Conservation (phyloP, 2,797 vertebrate genomes). For the Nyctalus aviator region DNA sequence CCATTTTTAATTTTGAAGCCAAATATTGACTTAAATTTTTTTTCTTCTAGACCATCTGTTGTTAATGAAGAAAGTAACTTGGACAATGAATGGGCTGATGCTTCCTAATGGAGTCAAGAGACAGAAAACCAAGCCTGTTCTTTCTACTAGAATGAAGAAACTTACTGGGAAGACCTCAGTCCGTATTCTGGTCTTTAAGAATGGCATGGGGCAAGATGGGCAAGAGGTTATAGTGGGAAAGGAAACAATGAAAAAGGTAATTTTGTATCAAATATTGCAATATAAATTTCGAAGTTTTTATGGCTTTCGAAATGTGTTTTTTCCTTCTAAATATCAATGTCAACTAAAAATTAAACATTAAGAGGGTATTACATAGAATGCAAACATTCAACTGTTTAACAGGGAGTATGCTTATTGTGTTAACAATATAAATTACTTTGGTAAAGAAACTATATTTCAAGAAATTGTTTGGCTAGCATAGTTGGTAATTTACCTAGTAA, state of each 20-base stretch:
- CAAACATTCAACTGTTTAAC: conserved; percentile 7
- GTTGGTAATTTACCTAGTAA: conserved; percentile 14
- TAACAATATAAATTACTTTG: conserved; percentile 13
- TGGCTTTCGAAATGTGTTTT: conserved; percentile 11
- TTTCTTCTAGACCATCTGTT: conserved; percentile 87
- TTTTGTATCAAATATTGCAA: conserved; percentile 25
- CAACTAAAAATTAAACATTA: neutral
- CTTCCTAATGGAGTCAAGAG: conserved; percentile 79
- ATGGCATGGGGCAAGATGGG: conserved; percentile 74
- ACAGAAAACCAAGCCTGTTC: conserved; percentile 77
- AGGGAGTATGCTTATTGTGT: neutral
- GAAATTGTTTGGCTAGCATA: conserved; percentile 21
- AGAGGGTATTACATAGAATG: neutral
- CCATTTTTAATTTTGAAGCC: conserved; percentile 84
- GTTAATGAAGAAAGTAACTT: conserved; percentile 84
- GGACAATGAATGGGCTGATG: conserved; percentile 81
- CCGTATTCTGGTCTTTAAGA: conserved; percentile 82
- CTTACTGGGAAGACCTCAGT: conserved; percentile 72
- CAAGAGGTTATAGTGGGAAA: conserved; percentile 69
- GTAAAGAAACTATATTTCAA: neutral
- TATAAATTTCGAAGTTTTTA: conserved; percentile 22
- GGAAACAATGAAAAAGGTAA: conserved; percentile 82
- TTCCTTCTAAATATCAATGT: neutral
- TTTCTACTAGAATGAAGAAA: conserved; percentile 75
- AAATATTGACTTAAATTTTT: conserved; percentile 85